Evolutionary conservation across 1,140 invertebrate genomes (phyloP), one percentile per base, ranked within the genome.

Genomic region (Conus ventricosus): DNA sequence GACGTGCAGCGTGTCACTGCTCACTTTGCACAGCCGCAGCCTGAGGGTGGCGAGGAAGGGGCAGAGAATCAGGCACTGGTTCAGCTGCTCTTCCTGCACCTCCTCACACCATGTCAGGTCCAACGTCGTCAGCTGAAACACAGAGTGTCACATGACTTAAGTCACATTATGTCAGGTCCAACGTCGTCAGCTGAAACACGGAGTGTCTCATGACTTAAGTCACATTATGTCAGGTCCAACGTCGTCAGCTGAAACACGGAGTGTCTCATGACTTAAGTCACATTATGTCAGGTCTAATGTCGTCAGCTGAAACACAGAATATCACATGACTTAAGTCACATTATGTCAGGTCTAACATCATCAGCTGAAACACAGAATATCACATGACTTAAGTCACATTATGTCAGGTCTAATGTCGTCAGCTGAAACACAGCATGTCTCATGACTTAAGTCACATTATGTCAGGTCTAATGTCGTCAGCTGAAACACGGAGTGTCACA

Each of bases 91-190:
- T 25, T 81, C 80, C 39, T 81, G 27, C 51, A 81, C 15, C 80
- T 81, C 80, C 51, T 54, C 80, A 23, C 80, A 81, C 80, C 80
- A 81, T 2, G 80, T 51, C 80, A 81, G 51, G 80, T 81, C 80
- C 5, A 53, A 81, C 39, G 51, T 51, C 39, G 1, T 20, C 80
- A 81, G 51, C 80, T 81, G 80, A 54, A 39, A 39, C 39, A 39
- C 39, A 3, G 39, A 39, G 3, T 39, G 39, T 39, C 39, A 39
- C 39, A 39, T 39, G 39, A 39, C 0, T 39, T 39, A 39, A 39
- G 3, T 39, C 39, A 39, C 39, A 39, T 39, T 39, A 39, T 39
- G 39, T 39, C 39, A 39, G 39, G 39, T 39, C 39, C 39, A 39
- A 39, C 39, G 39, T 39, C 39, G 39, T 39, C 39, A 39, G 39